Evolutionary conservation across 2,113 vertebrate species (phyloP), one percentile per base, ranked within the genome.

Genomic region (Himantopus leucocephalus): DNA sequence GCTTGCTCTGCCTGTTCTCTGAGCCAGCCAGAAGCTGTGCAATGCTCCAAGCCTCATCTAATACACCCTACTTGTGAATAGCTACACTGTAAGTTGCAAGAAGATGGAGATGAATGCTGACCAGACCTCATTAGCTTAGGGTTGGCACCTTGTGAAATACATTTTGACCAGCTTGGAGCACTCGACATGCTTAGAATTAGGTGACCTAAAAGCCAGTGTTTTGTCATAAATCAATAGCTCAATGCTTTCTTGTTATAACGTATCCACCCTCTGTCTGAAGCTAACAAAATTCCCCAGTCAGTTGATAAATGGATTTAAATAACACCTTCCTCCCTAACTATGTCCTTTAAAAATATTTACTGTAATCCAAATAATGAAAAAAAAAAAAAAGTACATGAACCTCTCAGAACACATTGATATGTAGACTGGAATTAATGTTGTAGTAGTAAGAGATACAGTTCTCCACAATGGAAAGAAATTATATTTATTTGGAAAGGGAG

Each of bases 181-280:
- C 71, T 88, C 66, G 74, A 79, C 15, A 18, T 45, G 50, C 73
- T 86, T 76, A 85, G 89, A 94, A 72, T 48, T 58, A 85, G 70
- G 77, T 95, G 91, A 92, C 55, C 73, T 91, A 70, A 90, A 95
- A 92, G 56, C 7, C 34, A 90, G 35, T 2, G 76, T 91, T 88
- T 94, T 58, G n/a, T 77, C 14, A 55, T 90, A 64, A 87, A 90
- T 89, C 91, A 79, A 19, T 78, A 85, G 43, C 50, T 84, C 35
- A 35, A 12, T 58, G 52, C 23, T 76, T 88, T 85, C 53, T 85
- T 50, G 35, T 70, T 86, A 82, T 50, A 88, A 37, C 50, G n/a
- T 58, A 67, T 52, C 72, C 37, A 79, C 26, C 19, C 29, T 87
- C 41, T 76, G 34, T 76, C 41, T 37, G 67, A 53, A 60, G 68